Evolutionary conservation across 2,113 vertebrate species (phyloP).

Genomic region (Paratilapia polleni): DNA sequence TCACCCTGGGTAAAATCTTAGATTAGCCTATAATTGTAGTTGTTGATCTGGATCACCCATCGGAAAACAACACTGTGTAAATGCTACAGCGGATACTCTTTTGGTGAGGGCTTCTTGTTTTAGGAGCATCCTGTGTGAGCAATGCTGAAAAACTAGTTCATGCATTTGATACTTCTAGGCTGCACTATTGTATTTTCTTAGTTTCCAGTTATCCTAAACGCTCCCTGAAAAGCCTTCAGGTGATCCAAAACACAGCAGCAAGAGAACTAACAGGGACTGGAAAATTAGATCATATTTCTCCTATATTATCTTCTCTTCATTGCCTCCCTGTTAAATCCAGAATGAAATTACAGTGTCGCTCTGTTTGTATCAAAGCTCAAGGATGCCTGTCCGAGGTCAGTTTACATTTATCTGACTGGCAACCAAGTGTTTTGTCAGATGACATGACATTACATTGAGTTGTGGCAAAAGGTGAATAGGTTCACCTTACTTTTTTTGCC

Average conservation of each 20-base stretch:
- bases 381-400: neutral
- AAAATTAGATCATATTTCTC: neutral
- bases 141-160: neutral
- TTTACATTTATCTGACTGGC: neutral
- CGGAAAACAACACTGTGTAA: neutral
- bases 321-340: neutral
- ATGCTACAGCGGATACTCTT: neutral
- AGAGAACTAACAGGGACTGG: neutral
- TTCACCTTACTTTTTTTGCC: neutral
- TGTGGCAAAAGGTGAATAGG: neutral
- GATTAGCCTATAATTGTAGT: neutral
- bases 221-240: neutral
- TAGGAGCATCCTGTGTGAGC: neutral
- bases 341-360: neutral
- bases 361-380: neutral
- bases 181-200: neutral
- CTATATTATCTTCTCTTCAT: neutral
- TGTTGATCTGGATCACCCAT: neutral
- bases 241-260: neutral
- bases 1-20: neutral
- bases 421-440: neutral
- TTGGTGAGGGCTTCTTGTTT: neutral
- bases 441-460: neutral
- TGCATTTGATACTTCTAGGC: neutral
- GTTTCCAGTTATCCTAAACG: neutral